Percentiles rank a stretch among this genome's conserved stretches.
Evolutionary conservation across 2,113 vertebrate species (phyloP).

Genomic region (Pantherophis guttatus): DNA sequence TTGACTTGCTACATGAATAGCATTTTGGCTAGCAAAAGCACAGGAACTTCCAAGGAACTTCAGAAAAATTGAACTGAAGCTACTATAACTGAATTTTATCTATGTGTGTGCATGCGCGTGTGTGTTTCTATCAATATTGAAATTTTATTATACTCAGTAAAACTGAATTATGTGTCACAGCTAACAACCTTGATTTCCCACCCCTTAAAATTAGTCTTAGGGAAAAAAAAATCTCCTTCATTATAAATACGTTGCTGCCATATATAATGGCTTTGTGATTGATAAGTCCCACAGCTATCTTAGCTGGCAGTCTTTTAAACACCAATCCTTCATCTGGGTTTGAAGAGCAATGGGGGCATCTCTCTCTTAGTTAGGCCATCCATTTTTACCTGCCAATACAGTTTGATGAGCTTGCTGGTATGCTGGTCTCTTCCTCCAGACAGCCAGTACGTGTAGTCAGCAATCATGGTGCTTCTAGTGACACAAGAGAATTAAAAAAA

Average conservation of each 20-base stretch:
- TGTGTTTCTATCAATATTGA: slow-evolving; percentile 45
- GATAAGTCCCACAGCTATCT: slow-evolving; percentile 74
- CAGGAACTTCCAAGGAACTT: neutral
- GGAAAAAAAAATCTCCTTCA: slow-evolving; percentile 61
- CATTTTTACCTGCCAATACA: slow-evolving; percentile 86
- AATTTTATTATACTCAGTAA: slow-evolving; percentile 67
- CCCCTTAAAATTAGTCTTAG: slow-evolving; percentile 67
- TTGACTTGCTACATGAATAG: neutral
- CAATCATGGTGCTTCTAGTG: slow-evolving; percentile 78
- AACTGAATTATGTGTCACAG: slow-evolving; percentile 66
- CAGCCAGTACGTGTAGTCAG: slow-evolving; percentile 82
- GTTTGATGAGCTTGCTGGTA: slow-evolving; percentile 82
- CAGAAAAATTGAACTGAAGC: neutral
- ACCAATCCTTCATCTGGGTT: slow-evolving; percentile 78
- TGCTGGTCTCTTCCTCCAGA: slow-evolving; percentile 63
- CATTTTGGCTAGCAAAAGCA: neutral
- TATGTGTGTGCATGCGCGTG: neutral
- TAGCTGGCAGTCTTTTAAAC: slow-evolving; percentile 78
- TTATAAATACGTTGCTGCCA: slow-evolving; percentile 67
- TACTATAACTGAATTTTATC: neutral
- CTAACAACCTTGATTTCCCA: slow-evolving; percentile 71
- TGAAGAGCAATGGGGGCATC: slow-evolving; percentile 66
- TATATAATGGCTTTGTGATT: slow-evolving; percentile 68
- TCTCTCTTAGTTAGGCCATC: slow-evolving; percentile 62
- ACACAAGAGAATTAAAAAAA: slow-evolving; percentile 64